Conservation (phyloP, 2,888 invertebrate species). For the Pyrocoelia pectoralis region DNA sequence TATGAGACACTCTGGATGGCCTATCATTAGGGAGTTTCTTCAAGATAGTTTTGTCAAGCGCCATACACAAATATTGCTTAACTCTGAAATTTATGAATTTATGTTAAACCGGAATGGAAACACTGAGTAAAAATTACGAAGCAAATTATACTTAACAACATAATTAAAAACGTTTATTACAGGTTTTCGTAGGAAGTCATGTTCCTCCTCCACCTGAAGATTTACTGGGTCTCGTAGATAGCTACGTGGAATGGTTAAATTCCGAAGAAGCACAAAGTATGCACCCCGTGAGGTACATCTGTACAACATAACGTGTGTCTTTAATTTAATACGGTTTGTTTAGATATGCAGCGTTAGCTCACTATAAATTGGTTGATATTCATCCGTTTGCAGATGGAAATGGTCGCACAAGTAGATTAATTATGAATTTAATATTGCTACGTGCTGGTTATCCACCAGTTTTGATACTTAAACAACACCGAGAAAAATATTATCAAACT, state of each 20-base stretch:
- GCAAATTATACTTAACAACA: no score
- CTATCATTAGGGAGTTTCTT: no score
- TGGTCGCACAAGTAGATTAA: constrained; percentile 90
- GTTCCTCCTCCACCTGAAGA: constrained; percentile 89
- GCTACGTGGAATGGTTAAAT: constrained; percentile 92
- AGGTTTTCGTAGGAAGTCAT: constrained; percentile 94
- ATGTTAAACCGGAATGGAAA: no score
- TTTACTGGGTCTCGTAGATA: constrained; percentile 82
- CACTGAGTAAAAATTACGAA: neutral
- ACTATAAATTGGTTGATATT: constrained; percentile 95
- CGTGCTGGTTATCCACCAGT: constrained; percentile 96
- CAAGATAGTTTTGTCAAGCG: no score
- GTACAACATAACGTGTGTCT: constrained; percentile 45
- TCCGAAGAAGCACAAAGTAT: constrained; percentile 85
- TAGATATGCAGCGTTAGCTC: constrained; percentile 93
- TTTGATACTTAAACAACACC: constrained; percentile 87
- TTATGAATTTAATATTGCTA: constrained; percentile 97
- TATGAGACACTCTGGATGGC: no score
- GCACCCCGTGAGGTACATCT: constrained; percentile 80
- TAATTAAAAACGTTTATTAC: no score
- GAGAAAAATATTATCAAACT: constrained; percentile 86
- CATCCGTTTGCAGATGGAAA: constrained; percentile 98
- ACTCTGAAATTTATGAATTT: no score
- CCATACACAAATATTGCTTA: no score
- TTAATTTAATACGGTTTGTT: constrained; percentile 33